Percentiles rank a stretch among this genome's conserved stretches.
These are phyloP conservation scores for Clivina fossor DNA, from an alignment of 2,888 invertebrate species.

Conservation along the genomic window DNA sequence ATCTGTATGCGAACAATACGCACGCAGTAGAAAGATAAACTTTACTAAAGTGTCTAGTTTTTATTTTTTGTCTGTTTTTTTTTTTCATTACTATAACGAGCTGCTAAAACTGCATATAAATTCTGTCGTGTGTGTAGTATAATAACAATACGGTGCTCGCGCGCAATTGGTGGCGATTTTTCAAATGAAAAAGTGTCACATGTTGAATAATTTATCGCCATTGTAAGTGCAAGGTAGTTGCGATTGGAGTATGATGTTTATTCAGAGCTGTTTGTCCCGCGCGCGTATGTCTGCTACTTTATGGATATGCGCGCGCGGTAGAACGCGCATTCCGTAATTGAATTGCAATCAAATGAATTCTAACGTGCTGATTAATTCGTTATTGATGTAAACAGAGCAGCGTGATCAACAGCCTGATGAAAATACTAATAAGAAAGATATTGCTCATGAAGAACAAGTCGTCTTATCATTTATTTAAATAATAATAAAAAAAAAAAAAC, in stretches of 20 bases:
- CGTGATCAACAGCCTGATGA: background rate
- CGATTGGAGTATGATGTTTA: constrained; percentile 20
- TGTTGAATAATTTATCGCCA: constrained; percentile 29
- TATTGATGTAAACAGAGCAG: background rate
- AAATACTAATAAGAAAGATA: background rate
- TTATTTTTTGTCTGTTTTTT: constrained; percentile 13
- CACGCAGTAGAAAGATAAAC: no score
- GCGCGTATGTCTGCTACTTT: no score
- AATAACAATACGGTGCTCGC: no score
- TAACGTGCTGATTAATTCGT: background rate
- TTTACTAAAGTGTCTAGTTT: constrained; percentile 18
- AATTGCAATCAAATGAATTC: constrained; percentile 2
- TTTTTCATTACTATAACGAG: constrained; percentile 18
- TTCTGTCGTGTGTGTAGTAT: constrained; percentile 23
- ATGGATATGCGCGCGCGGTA: constrained; percentile 1
- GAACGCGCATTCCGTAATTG: constrained; percentile 1
- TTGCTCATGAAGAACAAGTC: background rate
- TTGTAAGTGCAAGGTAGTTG: no score
- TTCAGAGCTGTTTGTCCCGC: no score
- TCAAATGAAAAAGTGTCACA: constrained; percentile 31
- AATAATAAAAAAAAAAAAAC: background rate
- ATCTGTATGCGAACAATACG: no score
- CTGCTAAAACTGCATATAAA: constrained; percentile 29
- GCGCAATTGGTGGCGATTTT: no score
- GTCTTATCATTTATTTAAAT: background rate